Percentiles rank a stretch among this genome's conserved stretches.
Evolutionary conservation across 2,797 vertebrate genomes (phyloP).

Genomic region (Cuniculus paca): DNA sequence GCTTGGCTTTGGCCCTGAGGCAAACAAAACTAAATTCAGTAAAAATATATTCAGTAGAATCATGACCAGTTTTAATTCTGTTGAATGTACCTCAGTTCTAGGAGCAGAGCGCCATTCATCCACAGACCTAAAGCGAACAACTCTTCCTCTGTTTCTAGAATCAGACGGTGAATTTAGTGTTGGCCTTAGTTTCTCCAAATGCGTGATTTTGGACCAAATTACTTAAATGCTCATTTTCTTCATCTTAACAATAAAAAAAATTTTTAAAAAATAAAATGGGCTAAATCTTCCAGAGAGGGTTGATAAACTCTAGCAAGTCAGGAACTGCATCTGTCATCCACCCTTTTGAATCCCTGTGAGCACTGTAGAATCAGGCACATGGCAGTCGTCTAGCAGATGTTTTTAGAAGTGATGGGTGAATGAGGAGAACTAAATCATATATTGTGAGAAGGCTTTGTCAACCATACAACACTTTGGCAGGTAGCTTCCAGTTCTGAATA

Average conservation of each 20-base stretch:
- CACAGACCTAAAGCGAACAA: background rate
- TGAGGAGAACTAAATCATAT: background rate
- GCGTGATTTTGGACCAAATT: background rate
- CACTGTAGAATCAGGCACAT: background rate
- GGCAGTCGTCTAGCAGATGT: background rate
- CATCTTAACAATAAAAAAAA: background rate
- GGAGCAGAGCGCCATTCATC: background rate
- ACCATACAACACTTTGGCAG: background rate
- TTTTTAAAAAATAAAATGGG: background rate
- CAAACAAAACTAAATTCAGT: conserved; percentile 40
- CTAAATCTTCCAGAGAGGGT: background rate
- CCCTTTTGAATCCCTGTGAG: background rate
- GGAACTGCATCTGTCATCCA: background rate
- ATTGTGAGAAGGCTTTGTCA: background rate
- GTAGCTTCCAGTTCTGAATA: background rate
- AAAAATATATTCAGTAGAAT: conserved; percentile 66
- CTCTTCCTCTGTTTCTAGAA: background rate
- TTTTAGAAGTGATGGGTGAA: background rate
- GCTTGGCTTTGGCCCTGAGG: conserved; percentile 64
- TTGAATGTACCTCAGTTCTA: background rate
- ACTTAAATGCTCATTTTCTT: background rate
- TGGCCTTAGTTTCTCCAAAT: background rate
- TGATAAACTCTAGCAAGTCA: background rate
- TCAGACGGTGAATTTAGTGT: background rate
- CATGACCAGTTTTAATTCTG: conserved; percentile 60